These are phyloP conservation scores for Lordiphosa mommai DNA, from an alignment of 1,140 invertebrate genomes.

Conservation along the genomic window DNA sequence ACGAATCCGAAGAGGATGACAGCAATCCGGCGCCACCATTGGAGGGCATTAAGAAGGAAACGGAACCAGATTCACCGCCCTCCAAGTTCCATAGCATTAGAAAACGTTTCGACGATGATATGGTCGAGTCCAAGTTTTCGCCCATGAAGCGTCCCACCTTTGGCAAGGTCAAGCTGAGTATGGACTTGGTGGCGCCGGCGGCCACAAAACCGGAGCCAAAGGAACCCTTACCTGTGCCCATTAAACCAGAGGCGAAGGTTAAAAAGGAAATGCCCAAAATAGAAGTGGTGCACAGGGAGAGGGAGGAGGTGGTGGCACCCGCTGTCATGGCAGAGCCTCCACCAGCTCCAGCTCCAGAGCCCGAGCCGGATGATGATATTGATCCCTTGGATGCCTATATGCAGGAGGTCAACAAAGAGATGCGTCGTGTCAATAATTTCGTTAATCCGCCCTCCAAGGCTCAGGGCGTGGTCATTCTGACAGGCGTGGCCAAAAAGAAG, in stretches of 20 bases:
- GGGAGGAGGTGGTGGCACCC: not conserved
- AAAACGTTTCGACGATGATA: conserved; percentile 81
- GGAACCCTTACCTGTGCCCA: conserved; percentile 1
- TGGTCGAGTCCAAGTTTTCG: conserved; percentile 82
- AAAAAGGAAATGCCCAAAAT: not conserved
- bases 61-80: conserved; percentile 56
- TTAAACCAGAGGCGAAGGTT: not conserved
- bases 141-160: conserved; percentile 59
- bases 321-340: conserved; percentile 24
- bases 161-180: conserved; percentile 45
- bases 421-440: conserved; percentile 93
- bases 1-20: conserved; percentile 89
- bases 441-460: conserved; percentile 59
- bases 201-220: conserved; percentile 14
- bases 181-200: conserved; percentile 17
- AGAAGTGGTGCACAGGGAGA: not conserved
- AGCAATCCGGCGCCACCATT: conserved; percentile 62
- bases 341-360: not conserved
- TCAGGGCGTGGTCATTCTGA: conserved; percentile 88
- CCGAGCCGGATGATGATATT: conserved; percentile 85
- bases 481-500: conserved; percentile 93
- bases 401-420: conserved; percentile 91
- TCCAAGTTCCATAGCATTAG: conserved; percentile 79
- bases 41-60: conserved; percentile 50
- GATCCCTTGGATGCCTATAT: conserved; percentile 99